phyloP scores from a whole-genome alignment of 2,888 invertebrate genomes.

The Dinocampus coccinellae region DNA sequence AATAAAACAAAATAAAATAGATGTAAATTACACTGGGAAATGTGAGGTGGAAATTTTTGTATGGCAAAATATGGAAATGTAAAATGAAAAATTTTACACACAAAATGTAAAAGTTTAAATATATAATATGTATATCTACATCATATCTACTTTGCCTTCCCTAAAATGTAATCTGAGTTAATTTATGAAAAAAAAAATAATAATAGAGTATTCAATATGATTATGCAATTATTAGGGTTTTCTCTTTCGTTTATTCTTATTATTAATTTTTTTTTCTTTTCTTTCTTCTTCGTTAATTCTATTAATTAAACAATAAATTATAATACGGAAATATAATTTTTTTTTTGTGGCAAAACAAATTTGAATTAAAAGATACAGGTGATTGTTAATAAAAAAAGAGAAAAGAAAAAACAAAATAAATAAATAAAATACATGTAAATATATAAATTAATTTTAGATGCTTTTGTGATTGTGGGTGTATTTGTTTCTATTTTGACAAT shows the following conservation, averaged over 20 bases:
- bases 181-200: slow-evolving; percentile 14
- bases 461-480: slow-evolving; percentile 17
- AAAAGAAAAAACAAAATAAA: neutral
- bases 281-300: too few species aligned
- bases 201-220: too few species aligned
- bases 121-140: slow-evolving; percentile 2
- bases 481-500: slow-evolving; percentile 22
- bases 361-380: neutral
- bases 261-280: slow-evolving; percentile 11
- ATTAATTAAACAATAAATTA: too few species aligned
- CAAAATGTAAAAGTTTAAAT: slow-evolving; percentile 18
- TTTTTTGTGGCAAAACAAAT: neutral
- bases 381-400: neutral
- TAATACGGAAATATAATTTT: too few species aligned
- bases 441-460: slow-evolving; percentile 5
- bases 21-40: slow-evolving; percentile 26
- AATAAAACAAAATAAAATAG: slow-evolving; percentile 26
- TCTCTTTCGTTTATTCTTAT: neutral
- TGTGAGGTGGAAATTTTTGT: slow-evolving; percentile 23
- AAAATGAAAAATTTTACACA: slow-evolving; percentile 28
- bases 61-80: neutral
- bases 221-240: too few species aligned
- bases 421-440: slow-evolving; percentile 25
- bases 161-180: neutral
- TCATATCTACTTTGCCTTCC: slow-evolving; percentile 32